phyloP scores from a whole-genome alignment of 2,888 invertebrate species.

The Trisateles emortualis region DNA sequence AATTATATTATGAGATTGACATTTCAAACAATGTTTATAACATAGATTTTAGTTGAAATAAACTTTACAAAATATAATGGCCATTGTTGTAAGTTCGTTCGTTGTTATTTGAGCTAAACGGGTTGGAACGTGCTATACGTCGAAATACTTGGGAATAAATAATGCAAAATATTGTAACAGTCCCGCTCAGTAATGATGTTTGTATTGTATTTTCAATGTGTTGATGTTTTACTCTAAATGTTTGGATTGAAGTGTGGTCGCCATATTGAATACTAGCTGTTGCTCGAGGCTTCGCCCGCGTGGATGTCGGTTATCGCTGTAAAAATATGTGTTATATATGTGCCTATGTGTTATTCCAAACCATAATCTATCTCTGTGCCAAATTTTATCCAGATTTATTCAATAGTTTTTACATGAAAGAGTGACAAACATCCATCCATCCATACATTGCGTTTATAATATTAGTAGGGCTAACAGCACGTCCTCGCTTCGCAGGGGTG shows the following conservation, averaged over 20 bases:
- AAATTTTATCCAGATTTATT: too few relatives aligned
- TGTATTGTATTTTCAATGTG: slow-evolving; percentile 30
- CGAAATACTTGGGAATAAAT: slow-evolving; percentile 49
- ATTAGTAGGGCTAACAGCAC: too few relatives aligned
- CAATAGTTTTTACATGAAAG: too few relatives aligned
- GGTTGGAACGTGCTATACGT: slow-evolving; percentile 46
- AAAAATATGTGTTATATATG: too few relatives aligned
- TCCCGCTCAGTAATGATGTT: slow-evolving; percentile 27
- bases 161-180: slow-evolving; percentile 46
- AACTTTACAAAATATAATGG: slow-evolving; percentile 40
- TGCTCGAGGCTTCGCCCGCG: too few relatives aligned
- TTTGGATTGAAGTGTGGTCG: slow-evolving; percentile 5
- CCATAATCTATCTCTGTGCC: too few relatives aligned
- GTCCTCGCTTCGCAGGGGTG: too few relatives aligned
- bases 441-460: too few relatives aligned
- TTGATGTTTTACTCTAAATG: slow-evolving; percentile 12
- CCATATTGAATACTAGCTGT: too few relatives aligned
- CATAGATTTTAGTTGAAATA: slow-evolving; percentile 35
- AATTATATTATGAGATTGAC: slow-evolving; percentile 21
- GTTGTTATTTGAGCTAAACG: slow-evolving; percentile 48
- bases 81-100: slow-evolving; percentile 46
- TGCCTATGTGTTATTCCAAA: too few relatives aligned
- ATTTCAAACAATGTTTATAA: slow-evolving; percentile 26
- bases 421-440: too few relatives aligned
- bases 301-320: too few relatives aligned